Percentiles rank a stretch among this genome's conserved stretches.
phyloP scores from a whole-genome alignment of 92 coral and sea anemone genomes.

The Plumapathes pennacea region DNA sequence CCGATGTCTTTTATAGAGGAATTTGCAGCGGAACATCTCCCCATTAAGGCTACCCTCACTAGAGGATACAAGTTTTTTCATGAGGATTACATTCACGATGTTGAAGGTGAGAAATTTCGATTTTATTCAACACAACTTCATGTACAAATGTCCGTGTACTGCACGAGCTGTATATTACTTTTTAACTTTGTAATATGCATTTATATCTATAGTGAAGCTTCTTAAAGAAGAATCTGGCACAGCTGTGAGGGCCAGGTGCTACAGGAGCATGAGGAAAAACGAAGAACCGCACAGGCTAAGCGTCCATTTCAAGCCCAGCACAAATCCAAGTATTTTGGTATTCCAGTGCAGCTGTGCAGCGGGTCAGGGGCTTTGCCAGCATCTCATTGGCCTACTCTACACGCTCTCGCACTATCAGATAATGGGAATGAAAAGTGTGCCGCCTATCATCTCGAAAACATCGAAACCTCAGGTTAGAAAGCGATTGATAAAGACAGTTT shows the following conservation, averaged over 20 bases:
- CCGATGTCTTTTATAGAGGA: conserved; percentile 28
- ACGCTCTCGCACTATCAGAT: conserved; percentile 41
- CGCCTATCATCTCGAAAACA: conserved; percentile 37
- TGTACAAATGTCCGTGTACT: too few species aligned
- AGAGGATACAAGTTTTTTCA: conserved; percentile 49
- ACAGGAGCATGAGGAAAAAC: conserved; percentile 47
- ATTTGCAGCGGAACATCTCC: conserved; percentile 27
- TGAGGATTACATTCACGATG: conserved; percentile 33
- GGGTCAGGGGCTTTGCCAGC: conserved; percentile 49
- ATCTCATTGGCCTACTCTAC: conserved; percentile 33
- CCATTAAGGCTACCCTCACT: conserved; percentile 37
- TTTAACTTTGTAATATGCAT: neutral
- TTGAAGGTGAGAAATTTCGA: conserved; percentile 17
- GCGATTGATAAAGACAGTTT: neutral
- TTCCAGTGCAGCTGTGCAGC: conserved; percentile 49
- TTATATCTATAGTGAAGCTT: conserved; percentile 12
- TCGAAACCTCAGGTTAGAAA: conserved; percentile 41
- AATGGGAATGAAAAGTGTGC: conserved; percentile 45
- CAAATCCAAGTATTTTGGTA: conserved; percentile 14
- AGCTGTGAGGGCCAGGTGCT: conserved; percentile 30
- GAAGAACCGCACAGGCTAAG: conserved; percentile 45
- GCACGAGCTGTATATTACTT: too few species aligned
- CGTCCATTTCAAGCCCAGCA: conserved; percentile 2
- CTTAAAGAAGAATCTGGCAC: neutral
- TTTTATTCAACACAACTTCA: neutral